Base-by-base conservation (phyloP, 2,888 invertebrate species). In the Selenia dentaria region DNA sequence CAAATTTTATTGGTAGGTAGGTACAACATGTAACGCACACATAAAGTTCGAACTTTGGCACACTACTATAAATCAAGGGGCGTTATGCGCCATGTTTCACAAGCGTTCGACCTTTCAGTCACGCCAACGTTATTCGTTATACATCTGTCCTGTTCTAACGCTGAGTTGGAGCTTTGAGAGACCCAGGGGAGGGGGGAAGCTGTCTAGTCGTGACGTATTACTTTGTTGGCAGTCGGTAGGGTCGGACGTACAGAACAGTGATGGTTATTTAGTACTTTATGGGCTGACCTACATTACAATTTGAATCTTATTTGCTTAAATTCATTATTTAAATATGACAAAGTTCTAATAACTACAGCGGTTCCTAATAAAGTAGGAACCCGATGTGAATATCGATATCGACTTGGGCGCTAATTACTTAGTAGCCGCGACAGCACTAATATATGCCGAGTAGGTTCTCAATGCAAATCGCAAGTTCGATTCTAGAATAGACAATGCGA, bases 41-140 rank as follows among this genome's bases (percentile, higher is more conserved):
- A 82, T 82, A 81, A 85, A 83, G 68, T 82, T 83, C 81, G 80
- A 85, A 89, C 83, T 90, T 90, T 86, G 88, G 89, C 87, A 86
- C 81, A 83, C 81, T 81, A 82, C 77, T 75, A 91, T 91, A 89
- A 91, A 91, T 91, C 90, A 91, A 87, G 90, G 88, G 90, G 91
- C 90, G 91, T 90, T 89, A 87, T 91, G 83, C 91, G 91, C 91
- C 91, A 91, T 91, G 90, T 91, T 91, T 89, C 86, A 90, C 83
- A 77, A 80, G 82, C 70, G 74, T 70, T 62, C 67, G 70, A 74
- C 67, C 64, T 86, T 84, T 79, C 82, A 79, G 69, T 90, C 79
- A 55, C 82, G 73, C 89, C 65, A 64, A 59, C 44, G 60, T 55
- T 53, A 71, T 74, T 72, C 65, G 67, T 71, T 61, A 74, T 86